Conservation (phyloP, 1,140 invertebrate species). For the Drosophila suzukii region DNA sequence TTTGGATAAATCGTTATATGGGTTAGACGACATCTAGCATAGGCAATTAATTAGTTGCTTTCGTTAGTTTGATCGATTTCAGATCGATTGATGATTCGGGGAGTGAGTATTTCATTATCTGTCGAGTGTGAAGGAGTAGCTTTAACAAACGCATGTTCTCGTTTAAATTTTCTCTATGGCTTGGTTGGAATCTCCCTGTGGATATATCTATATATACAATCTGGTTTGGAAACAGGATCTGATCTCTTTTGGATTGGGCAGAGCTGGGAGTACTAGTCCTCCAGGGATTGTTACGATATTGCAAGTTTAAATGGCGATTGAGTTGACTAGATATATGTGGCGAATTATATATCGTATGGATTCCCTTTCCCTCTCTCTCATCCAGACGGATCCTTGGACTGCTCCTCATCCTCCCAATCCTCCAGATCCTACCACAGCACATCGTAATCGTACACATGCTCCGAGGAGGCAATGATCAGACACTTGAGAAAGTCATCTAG, state of each 20-base stretch:
- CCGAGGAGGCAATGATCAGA: constrained; percentile 69
- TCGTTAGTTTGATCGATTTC: constrained; percentile 62
- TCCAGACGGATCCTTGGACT: background rate
- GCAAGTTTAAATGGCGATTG: constrained; percentile 49
- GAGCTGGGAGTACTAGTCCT: background rate
- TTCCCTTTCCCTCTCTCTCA: background rate
- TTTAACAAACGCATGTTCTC: constrained; percentile 62
- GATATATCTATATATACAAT: constrained; percentile 48
- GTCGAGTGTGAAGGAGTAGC: constrained; percentile 37
- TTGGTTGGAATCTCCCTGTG: constrained; percentile 9
- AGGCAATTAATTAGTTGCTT: constrained; percentile 79
- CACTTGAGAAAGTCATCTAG: constrained; percentile 71
- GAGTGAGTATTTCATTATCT: constrained; percentile 31
- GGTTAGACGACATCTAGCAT: constrained; percentile 75
- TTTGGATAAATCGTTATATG: constrained; percentile 27
- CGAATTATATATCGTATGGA: constrained; percentile 13
- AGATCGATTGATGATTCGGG: constrained; percentile 38
- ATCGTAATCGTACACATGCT: constrained; percentile 75
- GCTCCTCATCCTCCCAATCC: constrained; percentile 18
- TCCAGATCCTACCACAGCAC: constrained; percentile 60
- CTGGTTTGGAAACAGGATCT: background rate
- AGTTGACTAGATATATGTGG: constrained; percentile 67
- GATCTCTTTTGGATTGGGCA: constrained; percentile 8
- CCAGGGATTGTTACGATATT: constrained; percentile 2
- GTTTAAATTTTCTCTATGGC: constrained; percentile 14